A percentile compares a stretch with the other conserved stretches of the same genome.
Evolutionary conservation across 2,888 invertebrate species (phyloP).

Genomic region (Cataglyphis rosenhaueri): DNA sequence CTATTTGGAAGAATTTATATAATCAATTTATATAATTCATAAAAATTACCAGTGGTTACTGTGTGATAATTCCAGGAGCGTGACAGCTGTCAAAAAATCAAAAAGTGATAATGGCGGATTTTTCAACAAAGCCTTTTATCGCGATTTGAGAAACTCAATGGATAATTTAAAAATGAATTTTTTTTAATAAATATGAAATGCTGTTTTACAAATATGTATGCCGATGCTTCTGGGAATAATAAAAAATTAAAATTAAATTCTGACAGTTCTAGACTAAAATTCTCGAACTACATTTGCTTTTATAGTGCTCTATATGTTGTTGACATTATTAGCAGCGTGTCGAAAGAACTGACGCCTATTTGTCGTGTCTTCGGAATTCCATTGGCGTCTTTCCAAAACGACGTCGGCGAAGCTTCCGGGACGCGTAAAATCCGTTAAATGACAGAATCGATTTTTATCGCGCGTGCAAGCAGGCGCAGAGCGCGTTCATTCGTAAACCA

Average conservation of each 20-base stretch:
- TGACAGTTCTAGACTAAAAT: neutral
- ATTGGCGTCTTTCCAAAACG: slow-evolving; percentile 77
- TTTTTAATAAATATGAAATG: neutral
- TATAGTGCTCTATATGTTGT: slow-evolving; percentile 37
- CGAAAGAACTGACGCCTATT: slow-evolving; percentile 41
- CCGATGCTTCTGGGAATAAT: neutral
- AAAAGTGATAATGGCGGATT: neutral
- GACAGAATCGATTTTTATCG: slow-evolving; percentile 23
- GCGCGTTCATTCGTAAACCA: slow-evolving; percentile 16
- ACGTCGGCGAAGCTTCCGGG: slow-evolving; percentile 65
- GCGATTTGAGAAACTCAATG: no score
- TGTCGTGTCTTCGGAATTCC: slow-evolving; percentile 69
- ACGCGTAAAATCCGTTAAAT: slow-evolving; percentile 63
- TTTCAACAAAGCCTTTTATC: neutral
- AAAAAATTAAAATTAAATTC: neutral
- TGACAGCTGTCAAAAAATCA: neutral
- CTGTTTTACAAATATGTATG: neutral
- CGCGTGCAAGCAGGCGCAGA: neutral
- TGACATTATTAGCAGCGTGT: slow-evolving; percentile 63
- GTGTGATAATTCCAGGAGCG: neutral
- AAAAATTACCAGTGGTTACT: neutral
- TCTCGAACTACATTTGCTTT: neutral
- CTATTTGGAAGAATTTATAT: neutral
- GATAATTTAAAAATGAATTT: neutral
- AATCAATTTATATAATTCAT: neutral